Percentiles rank a stretch among this genome's conserved stretches.
These are phyloP conservation scores for Pterostichus niger DNA, from an alignment of 2,888 invertebrate genomes.

Conservation along the genomic window DNA sequence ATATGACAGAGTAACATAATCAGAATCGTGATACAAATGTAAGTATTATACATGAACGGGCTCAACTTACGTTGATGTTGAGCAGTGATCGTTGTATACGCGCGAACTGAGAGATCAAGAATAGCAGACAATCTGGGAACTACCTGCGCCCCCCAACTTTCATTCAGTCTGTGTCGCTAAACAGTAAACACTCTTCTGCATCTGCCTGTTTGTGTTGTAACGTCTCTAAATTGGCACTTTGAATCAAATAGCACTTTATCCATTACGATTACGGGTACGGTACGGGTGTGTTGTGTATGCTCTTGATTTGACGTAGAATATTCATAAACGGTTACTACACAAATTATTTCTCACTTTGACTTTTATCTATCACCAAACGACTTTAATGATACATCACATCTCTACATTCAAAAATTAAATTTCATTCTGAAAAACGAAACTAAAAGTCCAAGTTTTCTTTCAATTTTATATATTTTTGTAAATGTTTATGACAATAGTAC, in stretches of 20 bases:
- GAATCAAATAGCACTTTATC: slow-evolving; percentile 74
- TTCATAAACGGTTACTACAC: slow-evolving; percentile 23
- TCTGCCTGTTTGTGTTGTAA: neutral
- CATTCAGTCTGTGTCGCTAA: slow-evolving; percentile 8
- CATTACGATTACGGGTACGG: slow-evolving; percentile 24
- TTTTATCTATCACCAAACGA: neutral
- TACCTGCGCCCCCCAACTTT: slow-evolving; percentile 51
- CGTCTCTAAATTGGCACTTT: slow-evolving; percentile 76
- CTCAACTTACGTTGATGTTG: slow-evolving; percentile 24
- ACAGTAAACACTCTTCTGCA: slow-evolving; percentile 13
- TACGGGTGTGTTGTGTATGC: slow-evolving; percentile 21
- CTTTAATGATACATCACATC: neutral
- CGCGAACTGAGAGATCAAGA: slow-evolving; percentile 63
- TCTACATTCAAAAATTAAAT: neutral
- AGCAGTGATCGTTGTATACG: slow-evolving; percentile 61
- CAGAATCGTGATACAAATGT: slow-evolving; percentile 42
- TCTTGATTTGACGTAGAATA: slow-evolving; percentile 3
- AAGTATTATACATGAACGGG: slow-evolving; percentile 66
- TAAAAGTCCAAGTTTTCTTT: neutral
- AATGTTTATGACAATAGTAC: slow-evolving; percentile 26
- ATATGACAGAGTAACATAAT: slow-evolving; percentile 73
- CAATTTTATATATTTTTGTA: slow-evolving; percentile 29
- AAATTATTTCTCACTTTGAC: neutral
- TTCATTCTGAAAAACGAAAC: neutral
- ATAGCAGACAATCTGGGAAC: slow-evolving; percentile 41